These are phyloP conservation scores for Cryptophagus acutangulus DNA, from an alignment of 2,888 invertebrate species.

Conservation along the genomic window DNA sequence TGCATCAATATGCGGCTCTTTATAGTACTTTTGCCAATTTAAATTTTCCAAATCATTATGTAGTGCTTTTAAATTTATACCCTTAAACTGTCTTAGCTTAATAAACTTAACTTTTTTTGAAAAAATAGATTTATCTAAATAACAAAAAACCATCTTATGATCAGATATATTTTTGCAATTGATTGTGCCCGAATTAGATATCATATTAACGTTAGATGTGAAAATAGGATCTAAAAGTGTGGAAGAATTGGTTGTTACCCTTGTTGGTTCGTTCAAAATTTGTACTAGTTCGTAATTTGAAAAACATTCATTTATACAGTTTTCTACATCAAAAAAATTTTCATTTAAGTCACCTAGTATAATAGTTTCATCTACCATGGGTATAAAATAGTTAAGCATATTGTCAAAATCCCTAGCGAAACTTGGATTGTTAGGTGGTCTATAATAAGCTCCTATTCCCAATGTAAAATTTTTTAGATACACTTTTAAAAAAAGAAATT, in stretches of 20 bases:
- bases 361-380: not conserved
- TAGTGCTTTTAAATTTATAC: not conserved
- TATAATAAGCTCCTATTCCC: not conserved
- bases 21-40: not conserved
- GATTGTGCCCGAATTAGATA: constrained; percentile 2
- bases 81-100: not conserved
- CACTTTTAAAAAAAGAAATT: not conserved
- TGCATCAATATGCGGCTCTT: not conserved
- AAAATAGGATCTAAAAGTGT: constrained; percentile 3
- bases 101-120: not conserved
- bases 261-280: constrained; percentile 5
- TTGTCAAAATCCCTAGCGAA: not conserved
- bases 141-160: constrained; percentile 1
- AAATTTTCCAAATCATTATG: not conserved
- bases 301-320: not conserved
- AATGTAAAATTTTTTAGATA: not conserved
- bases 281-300: not conserved
- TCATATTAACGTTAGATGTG: not conserved
- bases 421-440: not conserved
- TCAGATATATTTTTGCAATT: not conserved
- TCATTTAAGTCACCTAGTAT: not conserved
- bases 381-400: not conserved
- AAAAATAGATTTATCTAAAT: not conserved
- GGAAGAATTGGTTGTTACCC: not conserved
- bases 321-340: constrained; percentile 1